These are phyloP conservation scores for Argyrosomus japonicus DNA, from an alignment of 2,113 vertebrate species.

Conservation along the genomic window DNA sequence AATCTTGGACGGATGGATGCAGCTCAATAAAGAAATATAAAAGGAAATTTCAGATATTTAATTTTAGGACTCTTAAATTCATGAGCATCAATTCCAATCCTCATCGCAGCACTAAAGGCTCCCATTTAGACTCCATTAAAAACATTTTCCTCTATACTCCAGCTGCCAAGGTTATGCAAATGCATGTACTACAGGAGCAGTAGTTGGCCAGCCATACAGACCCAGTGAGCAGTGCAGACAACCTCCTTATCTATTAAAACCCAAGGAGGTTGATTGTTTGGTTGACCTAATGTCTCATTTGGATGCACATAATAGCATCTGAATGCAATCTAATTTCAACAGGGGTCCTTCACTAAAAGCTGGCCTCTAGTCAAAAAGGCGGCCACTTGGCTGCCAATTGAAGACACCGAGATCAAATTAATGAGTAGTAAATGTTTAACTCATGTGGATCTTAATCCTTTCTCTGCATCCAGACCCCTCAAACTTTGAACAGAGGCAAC, in stretches of 20 bases:
- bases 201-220: slow-evolving; percentile 48
- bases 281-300: slow-evolving; percentile 73
- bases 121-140: slow-evolving; percentile 78
- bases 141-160: slow-evolving; percentile 70
- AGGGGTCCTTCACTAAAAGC: slow-evolving; percentile 60
- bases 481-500: slow-evolving; percentile 38
- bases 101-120: slow-evolving; percentile 55
- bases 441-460: neutral
- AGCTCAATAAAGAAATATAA: slow-evolving; percentile 56
- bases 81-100: slow-evolving; percentile 62
- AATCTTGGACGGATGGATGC: slow-evolving; percentile 40
- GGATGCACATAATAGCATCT: slow-evolving; percentile 59
- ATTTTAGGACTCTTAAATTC: slow-evolving; percentile 66
- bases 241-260: slow-evolving; percentile 70
- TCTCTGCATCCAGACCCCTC: slow-evolving; percentile 20
- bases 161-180: slow-evolving; percentile 76
- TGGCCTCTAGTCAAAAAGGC: slow-evolving; percentile 47
- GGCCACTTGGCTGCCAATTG: slow-evolving; percentile 21
- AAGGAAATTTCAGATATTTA: slow-evolving; percentile 56
- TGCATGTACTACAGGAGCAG: slow-evolving; percentile 49
- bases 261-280: slow-evolving; percentile 69
- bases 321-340: slow-evolving; percentile 66
- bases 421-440: slow-evolving; percentile 47
- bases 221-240: slow-evolving; percentile 35
- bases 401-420: slow-evolving; percentile 42